Percentiles rank a stretch among this genome's conserved stretches.
Conservation (phyloP, 2,113 vertebrate genomes). For the Dromiciops gliroides region DNA sequence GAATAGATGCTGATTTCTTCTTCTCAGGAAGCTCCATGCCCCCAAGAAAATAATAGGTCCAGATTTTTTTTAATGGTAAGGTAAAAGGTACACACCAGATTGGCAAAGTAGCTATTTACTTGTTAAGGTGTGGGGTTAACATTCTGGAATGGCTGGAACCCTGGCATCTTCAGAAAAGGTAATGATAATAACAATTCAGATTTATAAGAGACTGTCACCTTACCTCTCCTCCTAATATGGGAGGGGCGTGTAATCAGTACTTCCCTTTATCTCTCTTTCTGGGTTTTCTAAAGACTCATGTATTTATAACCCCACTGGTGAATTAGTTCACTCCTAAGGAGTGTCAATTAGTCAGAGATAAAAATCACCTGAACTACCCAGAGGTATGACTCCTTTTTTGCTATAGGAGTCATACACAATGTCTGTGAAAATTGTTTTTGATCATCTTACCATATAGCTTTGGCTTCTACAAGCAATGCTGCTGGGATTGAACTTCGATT, state of each 20-base stretch:
- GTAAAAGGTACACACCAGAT: background rate
- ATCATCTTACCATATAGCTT: background rate
- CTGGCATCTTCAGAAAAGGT: background rate
- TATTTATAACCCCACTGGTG: background rate
- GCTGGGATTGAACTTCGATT: background rate
- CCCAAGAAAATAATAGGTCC: background rate
- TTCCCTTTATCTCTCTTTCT: background rate
- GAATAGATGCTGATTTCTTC: background rate
- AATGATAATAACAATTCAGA: background rate
- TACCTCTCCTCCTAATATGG: background rate
- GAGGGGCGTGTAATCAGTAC: background rate
- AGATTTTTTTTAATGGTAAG: background rate
- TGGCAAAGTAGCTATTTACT: background rate
- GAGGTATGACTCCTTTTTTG: background rate
- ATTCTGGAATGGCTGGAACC: background rate
- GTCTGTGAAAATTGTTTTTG: background rate
- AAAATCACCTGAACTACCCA: background rate
- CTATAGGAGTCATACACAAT: background rate
- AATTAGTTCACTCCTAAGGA: conserved; percentile 2
- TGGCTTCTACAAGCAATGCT: background rate
- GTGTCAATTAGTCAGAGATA: background rate
- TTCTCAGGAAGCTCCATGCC: background rate
- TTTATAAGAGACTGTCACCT: background rate
- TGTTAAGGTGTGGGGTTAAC: background rate
- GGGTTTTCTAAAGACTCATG: conserved; percentile 12